phyloP scores from a whole-genome alignment of 2,113 vertebrate species.

The Podarcis raffonei region DNA sequence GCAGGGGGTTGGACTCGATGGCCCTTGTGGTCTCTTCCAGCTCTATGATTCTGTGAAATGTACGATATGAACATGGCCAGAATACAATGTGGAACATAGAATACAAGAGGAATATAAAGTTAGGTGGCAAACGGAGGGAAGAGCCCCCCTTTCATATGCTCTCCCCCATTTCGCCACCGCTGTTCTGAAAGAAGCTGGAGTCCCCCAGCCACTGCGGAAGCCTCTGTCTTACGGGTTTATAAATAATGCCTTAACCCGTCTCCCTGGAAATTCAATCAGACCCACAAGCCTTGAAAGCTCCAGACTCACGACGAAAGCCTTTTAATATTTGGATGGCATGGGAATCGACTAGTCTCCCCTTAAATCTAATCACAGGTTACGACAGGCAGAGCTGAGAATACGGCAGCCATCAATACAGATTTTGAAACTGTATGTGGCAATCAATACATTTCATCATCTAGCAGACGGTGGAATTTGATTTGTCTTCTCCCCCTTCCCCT shows the following conservation, averaged over 20 bases:
- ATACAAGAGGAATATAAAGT: too few relatives aligned
- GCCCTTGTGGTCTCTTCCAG: too few relatives aligned
- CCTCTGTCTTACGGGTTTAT: conserved; percentile 20
- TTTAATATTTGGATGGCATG: conserved; percentile 54
- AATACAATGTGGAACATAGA: too few relatives aligned
- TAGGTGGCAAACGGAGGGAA: too few relatives aligned
- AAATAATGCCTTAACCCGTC: neutral
- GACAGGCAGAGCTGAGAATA: conserved; percentile 1
- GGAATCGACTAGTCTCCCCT: conserved; percentile 46
- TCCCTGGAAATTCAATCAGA: conserved; percentile 32
- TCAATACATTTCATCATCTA: conserved; percentile 30
- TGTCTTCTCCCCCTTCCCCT: neutral
- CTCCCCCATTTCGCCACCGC: neutral
- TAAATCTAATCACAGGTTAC: conserved; percentile 60
- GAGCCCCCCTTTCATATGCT: accelerated
- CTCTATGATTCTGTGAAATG: too few relatives aligned
- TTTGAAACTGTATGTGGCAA: conserved; percentile 25
- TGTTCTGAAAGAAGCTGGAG: neutral
- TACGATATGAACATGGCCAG: too few relatives aligned
- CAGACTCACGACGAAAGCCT: neutral
- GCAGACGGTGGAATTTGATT: neutral
- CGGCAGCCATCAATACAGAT: conserved; percentile 3
- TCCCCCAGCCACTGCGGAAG: neutral
- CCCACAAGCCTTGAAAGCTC: neutral
- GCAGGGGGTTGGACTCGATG: too few relatives aligned